Evolutionary conservation across 2,888 invertebrate species (phyloP).

Genomic region (Campoplex capitator): DNA sequence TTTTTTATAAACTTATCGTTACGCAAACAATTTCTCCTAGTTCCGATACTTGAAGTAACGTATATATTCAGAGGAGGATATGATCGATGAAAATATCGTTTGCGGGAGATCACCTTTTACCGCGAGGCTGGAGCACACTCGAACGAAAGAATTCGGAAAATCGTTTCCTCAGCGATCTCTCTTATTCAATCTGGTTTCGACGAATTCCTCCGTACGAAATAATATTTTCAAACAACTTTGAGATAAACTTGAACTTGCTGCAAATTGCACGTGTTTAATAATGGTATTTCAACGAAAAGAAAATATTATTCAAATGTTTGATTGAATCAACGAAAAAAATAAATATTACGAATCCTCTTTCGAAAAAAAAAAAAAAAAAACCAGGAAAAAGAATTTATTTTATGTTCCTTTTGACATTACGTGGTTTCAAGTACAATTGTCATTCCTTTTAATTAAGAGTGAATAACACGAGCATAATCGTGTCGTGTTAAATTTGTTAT

Average conservation of each 20-base stretch:
- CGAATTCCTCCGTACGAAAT: background rate
- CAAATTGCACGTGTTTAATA: background rate
- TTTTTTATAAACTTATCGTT: background rate
- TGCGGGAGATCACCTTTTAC: conserved; percentile 2
- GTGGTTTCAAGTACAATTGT: background rate
- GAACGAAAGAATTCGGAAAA: conserved; percentile 8
- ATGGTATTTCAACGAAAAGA: no score
- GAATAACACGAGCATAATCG: background rate
- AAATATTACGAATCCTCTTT: background rate
- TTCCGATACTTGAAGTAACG: background rate
- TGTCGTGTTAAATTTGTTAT: background rate
- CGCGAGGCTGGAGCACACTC: background rate
- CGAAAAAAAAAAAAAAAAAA: background rate
- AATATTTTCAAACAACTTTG: no score
- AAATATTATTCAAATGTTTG: no score
- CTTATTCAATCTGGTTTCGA: background rate
- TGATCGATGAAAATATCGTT: conserved; percentile 39
- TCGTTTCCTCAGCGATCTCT: conserved; percentile 3
- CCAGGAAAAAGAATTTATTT: background rate
- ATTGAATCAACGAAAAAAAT: background rate
- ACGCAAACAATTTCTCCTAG: conserved; percentile 35
- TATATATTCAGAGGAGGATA: background rate
- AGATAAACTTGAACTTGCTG: background rate
- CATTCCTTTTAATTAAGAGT: background rate
- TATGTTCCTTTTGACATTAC: background rate